Base-by-base conservation (phyloP, 2,113 vertebrate species). In the Enhydra lutris region DNA sequence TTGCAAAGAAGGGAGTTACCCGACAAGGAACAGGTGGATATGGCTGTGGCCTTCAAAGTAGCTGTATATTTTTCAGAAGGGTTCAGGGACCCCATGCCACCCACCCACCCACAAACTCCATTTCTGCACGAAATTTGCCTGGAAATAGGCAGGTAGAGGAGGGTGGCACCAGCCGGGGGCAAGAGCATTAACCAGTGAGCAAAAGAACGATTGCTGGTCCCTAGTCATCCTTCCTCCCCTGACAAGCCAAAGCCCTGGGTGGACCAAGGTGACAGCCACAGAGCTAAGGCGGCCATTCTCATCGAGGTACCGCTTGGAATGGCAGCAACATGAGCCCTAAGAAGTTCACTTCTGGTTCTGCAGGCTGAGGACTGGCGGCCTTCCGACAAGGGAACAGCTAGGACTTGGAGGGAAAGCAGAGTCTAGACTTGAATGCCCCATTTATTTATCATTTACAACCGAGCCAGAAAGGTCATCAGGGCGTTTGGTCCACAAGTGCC, bases 291-390 rank as follows among this genome's bases (percentile, higher is more conserved):
- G 21, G 26, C 47, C 73, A 17, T 59, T 55, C 20, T 47, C 10
- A 61, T 0, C 86, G 67, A 97, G 36, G 89, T 83, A 73, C 42
- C 79, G 57, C 96, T 96, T 95, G 65, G 79, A 89, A 93, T 20
- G 86, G 96, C 18, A 89, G 61, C 39, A 42, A 95, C 83, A 73
- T 67, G 83, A 97, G 85, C 79, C 89, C 79, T 88, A 89, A 89
- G 4, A 94, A 92, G 71, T 97, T 97, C 89, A 92, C 97, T 98
- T 95, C 55, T 3, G 47, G 86, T 87, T 95, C 95, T 97, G 47
- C 1, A 14, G 82, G 65, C 67, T 98, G 92, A 81, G 52, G 79
- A 47, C 6, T 18, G 73, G 47, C 14, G 47, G 90, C 94, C 96
- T 96, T 91, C 34, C 71, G 65, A 80, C 47, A 57, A 71, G 63